Conservation (phyloP, 2,888 invertebrate genomes). For the Harpalus rubripes region DNA sequence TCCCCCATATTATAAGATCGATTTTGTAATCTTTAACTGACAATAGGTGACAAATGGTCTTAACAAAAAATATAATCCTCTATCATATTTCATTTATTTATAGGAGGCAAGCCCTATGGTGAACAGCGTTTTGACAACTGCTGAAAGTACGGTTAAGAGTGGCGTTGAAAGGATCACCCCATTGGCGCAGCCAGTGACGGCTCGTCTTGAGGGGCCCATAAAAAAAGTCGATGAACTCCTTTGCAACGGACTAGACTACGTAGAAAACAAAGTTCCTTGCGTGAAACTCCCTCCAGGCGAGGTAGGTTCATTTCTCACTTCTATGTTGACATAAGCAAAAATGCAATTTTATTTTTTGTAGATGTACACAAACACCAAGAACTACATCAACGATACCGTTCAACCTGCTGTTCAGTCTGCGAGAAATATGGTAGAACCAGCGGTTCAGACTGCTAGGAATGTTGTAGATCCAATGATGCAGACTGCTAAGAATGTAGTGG, state of each 20-base stretch:
- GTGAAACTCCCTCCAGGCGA: conserved; percentile 80
- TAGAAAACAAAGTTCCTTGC: conserved; percentile 80
- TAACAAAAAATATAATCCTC: neutral
- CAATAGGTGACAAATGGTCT: neutral
- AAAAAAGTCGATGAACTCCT: conserved; percentile 79
- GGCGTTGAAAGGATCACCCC: conserved; percentile 79
- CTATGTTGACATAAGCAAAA: conserved; percentile 68
- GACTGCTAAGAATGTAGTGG: conserved; percentile 69
- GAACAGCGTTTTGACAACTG: conserved; percentile 80
- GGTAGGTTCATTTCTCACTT: conserved; percentile 73
- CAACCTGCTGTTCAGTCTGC: conserved; percentile 73
- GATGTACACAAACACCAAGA: conserved; percentile 76
- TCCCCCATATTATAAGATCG: too few species aligned
- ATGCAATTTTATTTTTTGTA: neutral
- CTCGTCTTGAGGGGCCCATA: conserved; percentile 79
- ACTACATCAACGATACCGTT: conserved; percentile 74
- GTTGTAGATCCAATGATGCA: conserved; percentile 71
- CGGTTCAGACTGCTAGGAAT: conserved; percentile 71
- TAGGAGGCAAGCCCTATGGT: conserved; percentile 79
- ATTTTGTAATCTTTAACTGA: too few species aligned
- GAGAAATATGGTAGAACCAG: conserved; percentile 72
- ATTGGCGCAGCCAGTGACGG: conserved; percentile 78
- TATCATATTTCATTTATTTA: too few species aligned
- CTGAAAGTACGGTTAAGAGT: conserved; percentile 79
- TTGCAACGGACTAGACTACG: conserved; percentile 79